Conservation (phyloP, 2,113 vertebrate genomes). For the Aphyosemion australe region DNA sequence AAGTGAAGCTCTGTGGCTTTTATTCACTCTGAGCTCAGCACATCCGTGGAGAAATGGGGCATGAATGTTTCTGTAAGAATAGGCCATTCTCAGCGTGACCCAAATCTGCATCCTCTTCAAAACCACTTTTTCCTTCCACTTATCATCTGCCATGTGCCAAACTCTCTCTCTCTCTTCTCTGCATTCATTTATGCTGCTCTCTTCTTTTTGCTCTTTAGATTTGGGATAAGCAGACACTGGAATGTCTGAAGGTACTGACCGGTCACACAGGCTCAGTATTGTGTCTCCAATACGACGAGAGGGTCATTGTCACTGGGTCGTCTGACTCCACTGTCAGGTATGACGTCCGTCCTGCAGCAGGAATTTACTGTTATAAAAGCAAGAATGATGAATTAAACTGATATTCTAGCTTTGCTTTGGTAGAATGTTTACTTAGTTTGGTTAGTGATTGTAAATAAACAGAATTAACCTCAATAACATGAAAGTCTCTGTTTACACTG, state of each 20-base stretch:
- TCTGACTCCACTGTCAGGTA: constrained; percentile 99
- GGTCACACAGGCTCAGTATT: constrained; percentile 98
- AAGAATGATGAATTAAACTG: neutral
- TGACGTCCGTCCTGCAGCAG: neutral
- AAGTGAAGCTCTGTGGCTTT: constrained; percentile 33
- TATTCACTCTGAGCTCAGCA: constrained; percentile 14
- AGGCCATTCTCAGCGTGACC: constrained; percentile 55
- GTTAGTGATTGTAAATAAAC: neutral
- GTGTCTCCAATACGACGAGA: constrained; percentile 97
- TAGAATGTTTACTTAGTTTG: neutral
- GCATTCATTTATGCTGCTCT: neutral
- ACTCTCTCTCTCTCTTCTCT: neutral
- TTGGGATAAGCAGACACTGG: constrained; percentile 97
- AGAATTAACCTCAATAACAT: no score
- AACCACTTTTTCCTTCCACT: constrained; percentile 8
- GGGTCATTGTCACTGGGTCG: constrained; percentile 97
- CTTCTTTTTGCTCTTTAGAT: constrained; percentile 77
- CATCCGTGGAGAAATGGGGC: constrained; percentile 60
- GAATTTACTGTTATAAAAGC: neutral
- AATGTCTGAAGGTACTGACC: constrained; percentile 97
- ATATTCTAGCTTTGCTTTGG: neutral
- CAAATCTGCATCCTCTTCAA: constrained; percentile 52
- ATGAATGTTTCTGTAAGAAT: constrained; percentile 38
- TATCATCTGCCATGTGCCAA: neutral
- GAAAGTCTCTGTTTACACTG: no score